Percentiles rank a stretch among this genome's conserved stretches.
These are phyloP conservation scores for Peromyscus eremicus DNA, from an alignment of 2,797 vertebrate genomes.

Conservation along the genomic window DNA sequence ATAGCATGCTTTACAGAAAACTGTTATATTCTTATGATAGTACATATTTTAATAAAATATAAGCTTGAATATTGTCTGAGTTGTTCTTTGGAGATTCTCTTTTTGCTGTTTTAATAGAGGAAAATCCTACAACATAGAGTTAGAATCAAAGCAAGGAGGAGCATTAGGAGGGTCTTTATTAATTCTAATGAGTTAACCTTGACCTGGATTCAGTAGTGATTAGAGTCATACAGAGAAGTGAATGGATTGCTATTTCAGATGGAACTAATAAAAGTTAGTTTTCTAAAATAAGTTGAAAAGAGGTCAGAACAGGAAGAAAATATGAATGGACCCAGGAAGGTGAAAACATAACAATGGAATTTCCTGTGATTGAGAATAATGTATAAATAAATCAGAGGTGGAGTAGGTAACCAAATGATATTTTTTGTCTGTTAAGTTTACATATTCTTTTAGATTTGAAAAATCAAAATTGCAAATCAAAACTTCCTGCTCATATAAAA, in stretches of 20 bases:
- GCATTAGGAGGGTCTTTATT: not conserved
- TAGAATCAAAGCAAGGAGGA: not conserved
- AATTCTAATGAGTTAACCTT: not conserved
- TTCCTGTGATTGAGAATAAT: not conserved
- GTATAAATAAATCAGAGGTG: not conserved
- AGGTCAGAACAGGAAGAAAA: not conserved
- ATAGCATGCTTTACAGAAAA: not conserved
- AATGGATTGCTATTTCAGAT: not conserved
- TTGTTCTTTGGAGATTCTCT: not conserved
- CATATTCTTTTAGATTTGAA: not conserved
- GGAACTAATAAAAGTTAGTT: not conserved
- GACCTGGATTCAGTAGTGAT: not conserved
- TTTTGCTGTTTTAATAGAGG: not conserved
- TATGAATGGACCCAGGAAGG: not conserved
- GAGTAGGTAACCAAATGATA: not conserved
- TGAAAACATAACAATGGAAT: not conserved
- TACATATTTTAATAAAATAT: not conserved
- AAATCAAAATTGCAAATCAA: not conserved
- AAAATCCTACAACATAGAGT: not conserved
- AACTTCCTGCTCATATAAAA: not conserved
- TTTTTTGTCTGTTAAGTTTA: not conserved
- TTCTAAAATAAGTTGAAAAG: not conserved
- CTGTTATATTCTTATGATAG: not conserved
- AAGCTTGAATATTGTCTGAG: not conserved
- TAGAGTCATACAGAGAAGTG: not conserved